Evolutionary conservation across 2,113 vertebrate genomes (phyloP), one percentile per base, ranked within the genome.

Genomic region (Lonchura striata): DNA sequence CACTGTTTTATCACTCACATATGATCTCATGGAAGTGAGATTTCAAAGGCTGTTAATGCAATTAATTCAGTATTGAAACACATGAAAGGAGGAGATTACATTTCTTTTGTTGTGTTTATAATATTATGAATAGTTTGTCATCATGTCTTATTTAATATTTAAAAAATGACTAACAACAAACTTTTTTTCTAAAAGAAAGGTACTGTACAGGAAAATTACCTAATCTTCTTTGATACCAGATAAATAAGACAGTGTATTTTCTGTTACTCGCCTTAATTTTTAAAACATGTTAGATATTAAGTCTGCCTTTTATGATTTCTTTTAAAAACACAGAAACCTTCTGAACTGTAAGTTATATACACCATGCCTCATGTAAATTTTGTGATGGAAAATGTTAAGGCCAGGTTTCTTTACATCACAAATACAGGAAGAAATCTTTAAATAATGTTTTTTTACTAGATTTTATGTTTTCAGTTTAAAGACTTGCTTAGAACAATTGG

Each of bases 331-430:
- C 7, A 74, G 65, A 49, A 78, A 31, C 25, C 22, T 24, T 46
- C 20, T 15, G 21, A 90, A 57, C 6, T 80, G 6, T 33, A 30
- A 65, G 64, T 85, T 74, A n/a, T 18, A 65, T 18, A 10, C 11
- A 6, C 4, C 21, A 41, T 0, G 0, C 4, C 27, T 63, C 22
- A 16, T 59, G 20, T 12, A 1, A n/a, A 16, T 69, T 68, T 39
- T 93, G 9, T 33, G 3, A 57, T 18, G 23, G 15, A 42, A 86
- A 70, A 83, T 52, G 5, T 31, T 37, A 86, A 70, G 20, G 15
- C 6, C 30, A 39, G 28, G 7, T 21, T 70, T 4, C 17, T 74
- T 82, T 42, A 33, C 23, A 70, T 50, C 13, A 39, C 3, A 0
- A 52, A 66, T 71, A 61, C 17, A 61, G 10, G 6, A 60, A 82